A percentile compares a stretch with the other conserved stretches of the same genome.
phyloP scores from a whole-genome alignment of 2,113 vertebrate genomes.

The Aplodontia rufa region DNA sequence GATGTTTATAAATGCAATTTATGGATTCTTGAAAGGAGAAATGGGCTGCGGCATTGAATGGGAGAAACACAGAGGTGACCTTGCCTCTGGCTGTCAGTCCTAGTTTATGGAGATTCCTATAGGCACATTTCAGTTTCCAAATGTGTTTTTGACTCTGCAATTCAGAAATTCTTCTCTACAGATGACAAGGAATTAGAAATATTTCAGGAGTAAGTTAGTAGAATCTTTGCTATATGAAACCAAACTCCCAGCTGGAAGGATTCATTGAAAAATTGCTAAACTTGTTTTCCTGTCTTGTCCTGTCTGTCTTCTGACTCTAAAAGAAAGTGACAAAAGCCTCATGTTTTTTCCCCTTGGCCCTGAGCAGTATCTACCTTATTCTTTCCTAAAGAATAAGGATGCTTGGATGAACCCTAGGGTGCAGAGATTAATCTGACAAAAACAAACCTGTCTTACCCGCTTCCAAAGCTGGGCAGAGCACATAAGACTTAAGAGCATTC shows the following conservation, averaged over 20 bases:
- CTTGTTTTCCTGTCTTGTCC: neutral
- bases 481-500: neutral
- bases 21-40: neutral
- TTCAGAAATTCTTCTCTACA: neutral
- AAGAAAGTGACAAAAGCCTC: neutral
- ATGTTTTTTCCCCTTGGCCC: neutral
- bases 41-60: neutral
- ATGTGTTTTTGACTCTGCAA: neutral
- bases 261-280: neutral
- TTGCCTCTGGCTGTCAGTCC: neutral
- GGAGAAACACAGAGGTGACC: neutral
- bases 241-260: neutral
- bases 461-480: neutral
- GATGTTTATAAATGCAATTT: slow-evolving; percentile 34
- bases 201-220: neutral
- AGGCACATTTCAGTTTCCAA: neutral
- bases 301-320: neutral
- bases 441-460: neutral
- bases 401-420: neutral
- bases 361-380: neutral
- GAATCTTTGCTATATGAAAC: neutral
- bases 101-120: neutral
- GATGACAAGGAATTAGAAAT: neutral
- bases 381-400: neutral
- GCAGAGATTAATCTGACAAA: neutral